Evolutionary conservation across 2,888 invertebrate species (phyloP).

Genomic region (Anarsia innoxiella): DNA sequence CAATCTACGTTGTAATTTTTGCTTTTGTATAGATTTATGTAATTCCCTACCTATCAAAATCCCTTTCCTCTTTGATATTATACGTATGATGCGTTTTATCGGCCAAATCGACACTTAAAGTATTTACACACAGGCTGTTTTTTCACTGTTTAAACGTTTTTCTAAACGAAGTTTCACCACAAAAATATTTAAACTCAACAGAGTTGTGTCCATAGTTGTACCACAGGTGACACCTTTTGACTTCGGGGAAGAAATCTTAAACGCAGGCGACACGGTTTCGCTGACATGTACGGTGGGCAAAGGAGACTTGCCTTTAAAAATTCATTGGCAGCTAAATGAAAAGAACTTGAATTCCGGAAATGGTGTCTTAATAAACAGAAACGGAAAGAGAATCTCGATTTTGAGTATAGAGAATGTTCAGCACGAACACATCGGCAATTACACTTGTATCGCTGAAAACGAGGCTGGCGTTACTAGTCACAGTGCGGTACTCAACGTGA

Average conservation of each 20-base stretch:
- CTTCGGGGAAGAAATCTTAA: slow-evolving; percentile 83
- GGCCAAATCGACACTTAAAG: too few species aligned
- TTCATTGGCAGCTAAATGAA: slow-evolving; percentile 82
- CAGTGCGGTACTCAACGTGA: slow-evolving; percentile 79
- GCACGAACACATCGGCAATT: slow-evolving; percentile 77
- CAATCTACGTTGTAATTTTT: neutral
- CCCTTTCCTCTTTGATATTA: slow-evolving; percentile 1
- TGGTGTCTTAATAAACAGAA: slow-evolving; percentile 76
- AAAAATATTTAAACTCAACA: neutral
- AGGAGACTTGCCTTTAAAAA: slow-evolving; percentile 81
- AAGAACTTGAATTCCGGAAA: slow-evolving; percentile 63
- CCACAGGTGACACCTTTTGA: slow-evolving; percentile 87
- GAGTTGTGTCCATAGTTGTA: slow-evolving; percentile 70
- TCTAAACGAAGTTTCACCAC: too few species aligned
- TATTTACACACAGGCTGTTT: too few species aligned
- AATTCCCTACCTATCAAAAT: neutral
- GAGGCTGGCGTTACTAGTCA: slow-evolving; percentile 78
- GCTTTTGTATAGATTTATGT: slow-evolving; percentile 11
- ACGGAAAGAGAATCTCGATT: slow-evolving; percentile 79
- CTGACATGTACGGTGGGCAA: slow-evolving; percentile 82
- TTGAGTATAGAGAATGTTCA: slow-evolving; percentile 78
- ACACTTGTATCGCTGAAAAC: slow-evolving; percentile 79
- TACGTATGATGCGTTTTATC: too few species aligned
- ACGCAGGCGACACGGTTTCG: slow-evolving; percentile 83
- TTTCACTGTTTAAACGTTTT: too few species aligned